Percentiles rank a stretch among this genome's conserved stretches.
Conservation (phyloP, 2,888 invertebrate genomes). For the Himalopsyche japonica region DNA sequence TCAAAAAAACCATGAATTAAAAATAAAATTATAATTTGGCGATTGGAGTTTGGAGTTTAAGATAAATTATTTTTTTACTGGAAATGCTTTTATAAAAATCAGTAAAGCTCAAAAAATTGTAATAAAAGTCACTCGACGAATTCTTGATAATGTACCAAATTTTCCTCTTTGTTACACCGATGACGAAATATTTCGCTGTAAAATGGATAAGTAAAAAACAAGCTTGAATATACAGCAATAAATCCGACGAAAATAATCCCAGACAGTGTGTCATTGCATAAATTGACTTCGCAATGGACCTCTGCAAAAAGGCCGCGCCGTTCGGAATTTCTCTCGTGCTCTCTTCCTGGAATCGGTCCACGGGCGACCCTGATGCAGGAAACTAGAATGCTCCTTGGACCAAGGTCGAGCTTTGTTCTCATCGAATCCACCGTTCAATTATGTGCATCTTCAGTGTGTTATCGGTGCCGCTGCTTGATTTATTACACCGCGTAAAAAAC, state of each 20-base stretch:
- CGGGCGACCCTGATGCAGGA: constrained; percentile 24
- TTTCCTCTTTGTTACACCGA: neutral
- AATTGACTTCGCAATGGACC: constrained; percentile 28
- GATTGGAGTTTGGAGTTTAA: no score
- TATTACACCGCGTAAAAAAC: constrained; percentile 4
- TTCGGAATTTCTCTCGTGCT: constrained; percentile 22
- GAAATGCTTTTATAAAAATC: no score
- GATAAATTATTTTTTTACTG: no score
- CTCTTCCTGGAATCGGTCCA: constrained; percentile 23
- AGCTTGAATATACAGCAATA: neutral
- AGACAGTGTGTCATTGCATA: constrained; percentile 28
- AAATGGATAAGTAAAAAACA: neutral
- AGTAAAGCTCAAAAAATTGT: neutral
- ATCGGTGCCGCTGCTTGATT: constrained; percentile 17
- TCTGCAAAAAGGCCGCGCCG: constrained; percentile 13
- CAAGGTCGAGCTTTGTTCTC: constrained; percentile 34
- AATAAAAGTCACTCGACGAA: neutral
- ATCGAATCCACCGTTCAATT: constrained; percentile 16
- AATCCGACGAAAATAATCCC: neutral
- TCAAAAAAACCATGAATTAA: no score
- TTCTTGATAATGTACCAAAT: neutral
- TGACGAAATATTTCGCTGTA: neutral
- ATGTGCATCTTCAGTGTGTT: constrained; percentile 5
- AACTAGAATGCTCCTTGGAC: constrained; percentile 18
- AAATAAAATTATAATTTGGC: no score